A percentile compares a stretch with the other conserved stretches of the same genome.
These are phyloP conservation scores for Sarcophaga bullata DNA, from an alignment of 1,140 invertebrate genomes.

Conservation along the genomic window DNA sequence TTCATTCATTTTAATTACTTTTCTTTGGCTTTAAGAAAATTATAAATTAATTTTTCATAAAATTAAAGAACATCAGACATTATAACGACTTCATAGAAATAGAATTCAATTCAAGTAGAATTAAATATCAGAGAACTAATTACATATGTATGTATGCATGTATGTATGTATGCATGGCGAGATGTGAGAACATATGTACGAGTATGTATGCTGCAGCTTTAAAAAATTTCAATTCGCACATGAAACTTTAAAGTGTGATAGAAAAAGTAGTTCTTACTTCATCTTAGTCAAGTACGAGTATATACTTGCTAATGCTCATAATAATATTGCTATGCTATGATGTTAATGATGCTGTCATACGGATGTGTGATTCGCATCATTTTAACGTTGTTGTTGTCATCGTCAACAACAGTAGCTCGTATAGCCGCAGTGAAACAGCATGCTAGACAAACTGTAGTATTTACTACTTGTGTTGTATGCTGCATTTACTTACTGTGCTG, in stretches of 20 bases:
- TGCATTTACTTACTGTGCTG: background rate
- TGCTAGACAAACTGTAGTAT: background rate
- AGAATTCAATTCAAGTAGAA: background rate
- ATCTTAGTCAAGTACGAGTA: background rate
- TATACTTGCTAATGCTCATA: background rate
- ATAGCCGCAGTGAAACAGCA: background rate
- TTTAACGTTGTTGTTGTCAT: conserved; percentile 3
- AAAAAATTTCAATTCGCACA: background rate
- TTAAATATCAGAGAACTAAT: background rate
- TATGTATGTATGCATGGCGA: too few species aligned
- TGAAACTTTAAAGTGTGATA: background rate
- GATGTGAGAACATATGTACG: too few species aligned
- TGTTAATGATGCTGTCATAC: conserved; percentile 39
- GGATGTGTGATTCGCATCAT: conserved; percentile 28
- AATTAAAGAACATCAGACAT: too few species aligned
- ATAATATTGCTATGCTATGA: background rate
- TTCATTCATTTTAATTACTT: too few species aligned
- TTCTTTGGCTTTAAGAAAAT: too few species aligned
- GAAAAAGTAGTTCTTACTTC: conserved; percentile 9
- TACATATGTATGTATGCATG: too few species aligned
- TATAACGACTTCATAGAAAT: too few species aligned
- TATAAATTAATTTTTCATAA: too few species aligned
- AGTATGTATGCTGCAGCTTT: background rate
- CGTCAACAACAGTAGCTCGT: background rate
- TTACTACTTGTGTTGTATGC: background rate